These are phyloP conservation scores for western clawed frog (Xenopus tropicalis) DNA, from an alignment of 2,113 vertebrate species.

Conservation along the genomic window UCB_Xtro_10.0 CM004451.2:65285501-65286000, in stretches of 20 bases:
- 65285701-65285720: too few relatives aligned
- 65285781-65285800: background rate
- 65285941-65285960: too few relatives aligned
- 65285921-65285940: too few relatives aligned
- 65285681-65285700: background rate
- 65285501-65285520: slow-evolving; percentile 16
- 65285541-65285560: background rate
- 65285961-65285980: too few relatives aligned
- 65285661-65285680: background rate
- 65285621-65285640: background rate
- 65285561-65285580: background rate
- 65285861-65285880: too few relatives aligned
- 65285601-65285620: background rate
- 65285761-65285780: background rate
- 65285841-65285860: too few relatives aligned
- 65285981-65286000: too few relatives aligned
- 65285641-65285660: background rate
- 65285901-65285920: too few relatives aligned
- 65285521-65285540: slow-evolving; percentile 5
- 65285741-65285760: too few relatives aligned
- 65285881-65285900: too few relatives aligned
- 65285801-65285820: background rate
- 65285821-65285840: too few relatives aligned
- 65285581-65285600: background rate
- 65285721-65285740: too few relatives aligned